phyloP scores from a whole-genome alignment of 2,888 invertebrate genomes.

The Oxytorus armatus region DNA sequence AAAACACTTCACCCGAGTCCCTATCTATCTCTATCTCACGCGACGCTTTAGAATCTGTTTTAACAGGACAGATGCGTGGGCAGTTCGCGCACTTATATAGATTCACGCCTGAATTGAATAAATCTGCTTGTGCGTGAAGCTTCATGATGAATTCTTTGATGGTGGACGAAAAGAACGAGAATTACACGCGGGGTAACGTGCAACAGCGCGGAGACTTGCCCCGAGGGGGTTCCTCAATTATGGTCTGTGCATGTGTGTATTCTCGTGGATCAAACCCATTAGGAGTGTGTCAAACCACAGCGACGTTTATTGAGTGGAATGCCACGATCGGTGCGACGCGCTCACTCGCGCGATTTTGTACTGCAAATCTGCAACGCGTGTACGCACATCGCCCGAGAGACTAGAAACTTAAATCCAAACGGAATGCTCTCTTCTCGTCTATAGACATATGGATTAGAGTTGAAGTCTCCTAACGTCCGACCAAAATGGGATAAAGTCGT shows the following conservation, averaged over 20 bases:
- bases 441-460: constrained; percentile 14
- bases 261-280: no score
- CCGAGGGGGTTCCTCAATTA: constrained; percentile 39
- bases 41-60: constrained; percentile 37
- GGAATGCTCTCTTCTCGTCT: constrained; percentile 25
- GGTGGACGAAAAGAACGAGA: constrained; percentile 8
- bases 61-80: constrained; percentile 64
- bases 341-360: constrained; percentile 75
- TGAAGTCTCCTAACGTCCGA: constrained; percentile 30
- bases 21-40: constrained; percentile 9
- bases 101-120: constrained; percentile 34
- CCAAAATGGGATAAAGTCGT: constrained; percentile 56
- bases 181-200: constrained; percentile 21
- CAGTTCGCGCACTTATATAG: constrained; percentile 16
- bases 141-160: background rate
- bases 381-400: background rate
- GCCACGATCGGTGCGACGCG: constrained; percentile 62
- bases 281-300: constrained; percentile 77
- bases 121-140: constrained; percentile 55
- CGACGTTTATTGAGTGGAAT: constrained; percentile 79
- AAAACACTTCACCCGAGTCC: constrained; percentile 28
- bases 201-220: constrained; percentile 41
- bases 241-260: constrained; percentile 4
- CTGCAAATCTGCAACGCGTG: constrained; percentile 62
- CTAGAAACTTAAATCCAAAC: constrained; percentile 19